phyloP scores from a whole-genome alignment of 23 tunicate species.

The Styela plicata region DNA sequence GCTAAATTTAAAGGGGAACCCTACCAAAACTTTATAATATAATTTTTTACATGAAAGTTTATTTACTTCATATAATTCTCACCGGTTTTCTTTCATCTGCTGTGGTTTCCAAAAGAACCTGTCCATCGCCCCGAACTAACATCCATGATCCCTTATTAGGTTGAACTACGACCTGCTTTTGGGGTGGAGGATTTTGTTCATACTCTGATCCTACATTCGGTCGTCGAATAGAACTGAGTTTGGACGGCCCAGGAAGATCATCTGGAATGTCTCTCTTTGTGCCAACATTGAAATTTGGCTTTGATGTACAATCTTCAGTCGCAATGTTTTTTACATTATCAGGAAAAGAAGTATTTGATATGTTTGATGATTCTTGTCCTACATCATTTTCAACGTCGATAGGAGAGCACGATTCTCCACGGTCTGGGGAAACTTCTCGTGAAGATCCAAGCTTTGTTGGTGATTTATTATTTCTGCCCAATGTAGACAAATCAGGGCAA shows the following conservation, averaged over 20 bases:
- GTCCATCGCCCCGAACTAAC: slow-evolving; percentile 6
- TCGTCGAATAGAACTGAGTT: too few species aligned
- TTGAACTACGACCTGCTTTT: not conserved
- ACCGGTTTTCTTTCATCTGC: slow-evolving; percentile 8
- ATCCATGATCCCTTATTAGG: slow-evolving; percentile 9
- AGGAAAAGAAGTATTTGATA: too few species aligned
- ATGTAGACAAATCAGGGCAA: not conserved
- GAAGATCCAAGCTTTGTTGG: not conserved
- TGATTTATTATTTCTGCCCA: not conserved
- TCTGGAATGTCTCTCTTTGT: not conserved
- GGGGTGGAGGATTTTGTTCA: too few species aligned
- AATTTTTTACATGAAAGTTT: too few species aligned
- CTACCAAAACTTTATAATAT: too few species aligned
- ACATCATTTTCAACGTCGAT: not conserved
- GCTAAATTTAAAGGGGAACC: too few species aligned
- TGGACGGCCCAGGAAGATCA: not conserved
- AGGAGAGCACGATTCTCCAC: not conserved
- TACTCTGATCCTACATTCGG: too few species aligned
- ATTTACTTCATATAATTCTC: not conserved
- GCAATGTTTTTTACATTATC: too few species aligned
- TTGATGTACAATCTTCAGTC: too few species aligned
- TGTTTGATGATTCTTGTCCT: too few species aligned
- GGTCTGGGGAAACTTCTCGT: not conserved
- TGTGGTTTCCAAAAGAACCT: slow-evolving; percentile 2
- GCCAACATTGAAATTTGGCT: too few species aligned